Conservation (phyloP, 2,113 vertebrate species). For the Etheostoma cragini region DNA sequence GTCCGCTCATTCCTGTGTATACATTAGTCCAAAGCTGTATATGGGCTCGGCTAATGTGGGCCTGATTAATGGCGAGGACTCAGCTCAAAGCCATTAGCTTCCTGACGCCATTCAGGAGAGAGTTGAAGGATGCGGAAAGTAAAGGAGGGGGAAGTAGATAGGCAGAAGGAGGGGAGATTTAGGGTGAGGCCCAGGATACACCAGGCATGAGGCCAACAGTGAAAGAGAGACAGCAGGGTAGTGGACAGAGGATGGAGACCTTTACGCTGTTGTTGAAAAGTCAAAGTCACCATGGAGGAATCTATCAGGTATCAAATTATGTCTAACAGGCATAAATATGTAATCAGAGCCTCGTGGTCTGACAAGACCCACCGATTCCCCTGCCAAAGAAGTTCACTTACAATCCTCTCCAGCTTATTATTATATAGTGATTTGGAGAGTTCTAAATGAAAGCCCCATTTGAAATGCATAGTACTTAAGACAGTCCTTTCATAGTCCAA, state of each 20-base stretch:
- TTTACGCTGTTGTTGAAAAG: conserved; percentile 21
- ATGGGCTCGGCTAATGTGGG: conserved; percentile 63
- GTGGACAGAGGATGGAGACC: neutral
- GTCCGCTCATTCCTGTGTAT: conserved; percentile 33
- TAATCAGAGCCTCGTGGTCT: conserved; percentile 16
- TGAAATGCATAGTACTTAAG: conserved; percentile 25
- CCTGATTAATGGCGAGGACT: conserved; percentile 71
- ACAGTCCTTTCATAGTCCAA: conserved; percentile 8
- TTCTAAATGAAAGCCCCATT: conserved; percentile 29
- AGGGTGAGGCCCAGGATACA: conserved; percentile 15
- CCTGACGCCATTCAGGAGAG: conserved; percentile 48
- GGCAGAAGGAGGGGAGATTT: conserved; percentile 7
- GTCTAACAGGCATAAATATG: conserved; percentile 30
- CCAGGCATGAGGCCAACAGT: conserved; percentile 30
- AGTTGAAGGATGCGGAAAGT: conserved; percentile 38
- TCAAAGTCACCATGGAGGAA: conserved; percentile 29
- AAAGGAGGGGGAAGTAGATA: neutral
- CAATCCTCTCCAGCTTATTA: conserved; percentile 26
- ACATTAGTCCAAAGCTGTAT: conserved; percentile 65
- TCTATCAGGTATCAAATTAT: conserved; percentile 47
- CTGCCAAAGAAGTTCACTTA: conserved; percentile 10
- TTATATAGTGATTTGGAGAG: conserved; percentile 25
- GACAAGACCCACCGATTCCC: conserved; percentile 9
- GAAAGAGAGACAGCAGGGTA: conserved; percentile 4
- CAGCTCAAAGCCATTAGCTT: conserved; percentile 67